Base-by-base conservation (phyloP, 2,797 vertebrate genomes). In the Galagoides demidoff region DNA sequence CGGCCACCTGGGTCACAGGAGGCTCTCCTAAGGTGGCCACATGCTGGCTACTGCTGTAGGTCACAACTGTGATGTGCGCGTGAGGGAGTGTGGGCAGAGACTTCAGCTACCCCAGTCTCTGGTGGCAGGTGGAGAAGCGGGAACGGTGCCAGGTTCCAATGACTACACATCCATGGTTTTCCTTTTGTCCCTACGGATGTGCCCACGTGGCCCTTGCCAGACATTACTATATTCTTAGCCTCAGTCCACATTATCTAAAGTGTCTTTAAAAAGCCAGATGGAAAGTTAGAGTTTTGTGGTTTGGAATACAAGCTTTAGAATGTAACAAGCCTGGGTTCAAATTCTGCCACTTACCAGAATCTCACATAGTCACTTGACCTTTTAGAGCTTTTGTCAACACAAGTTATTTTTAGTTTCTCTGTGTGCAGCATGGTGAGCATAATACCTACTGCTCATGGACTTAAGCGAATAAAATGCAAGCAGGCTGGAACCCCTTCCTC, bases 391-490 rank as follows among this genome's bases (percentile, higher is more conserved):
- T 13, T n/a, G 63, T 61, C n/a, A 7, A 7, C 6, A 11, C 43
- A n/a, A 39, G 43, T 70, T 90, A 57, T 25, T 81, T 89, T 85
- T 70, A 61, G 37, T 64, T 85, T 94, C 57, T 87, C n/a, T 45
- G 2, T n/a, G 55, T 87, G n/a, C 43, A 64, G 31, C 71, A 74
- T 22, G 11, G 20, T 27, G 16, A 68, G 0, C 34, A 4, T 70
- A 17, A 74, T 59, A 45, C 37, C 5, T 61, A 8, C 6, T 5
- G 14, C 17, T 43, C 0, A 0, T 39, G 52, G 45, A 49, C 27
- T 89, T 66, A n/a, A 2, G 66, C 63, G 13, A 55, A 31, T 76
- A 13, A 87, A 89, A 71, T 16, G 22, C 37, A 71, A 6, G 10
- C 4, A 34, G 37, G 19, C 0, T 57, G 61, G 39, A 39, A 87